Conservation (phyloP, 2,113 vertebrate genomes). For the Ammodytes dubius region DNA sequence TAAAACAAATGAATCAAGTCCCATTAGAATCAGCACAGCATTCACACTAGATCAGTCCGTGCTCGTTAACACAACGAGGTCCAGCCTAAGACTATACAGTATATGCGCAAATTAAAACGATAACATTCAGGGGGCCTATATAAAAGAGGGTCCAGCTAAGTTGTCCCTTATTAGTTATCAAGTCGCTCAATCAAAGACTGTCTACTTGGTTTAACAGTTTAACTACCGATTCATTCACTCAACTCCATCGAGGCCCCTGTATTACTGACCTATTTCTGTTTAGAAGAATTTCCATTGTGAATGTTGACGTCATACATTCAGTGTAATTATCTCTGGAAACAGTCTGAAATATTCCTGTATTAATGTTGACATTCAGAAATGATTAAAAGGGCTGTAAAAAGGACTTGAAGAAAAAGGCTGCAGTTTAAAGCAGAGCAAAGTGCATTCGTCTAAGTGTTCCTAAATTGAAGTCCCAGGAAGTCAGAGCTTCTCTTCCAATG, state of each 20-base stretch:
- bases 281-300: slow-evolving; percentile 60
- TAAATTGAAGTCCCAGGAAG: slow-evolving; percentile 30
- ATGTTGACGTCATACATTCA: slow-evolving; percentile 25
- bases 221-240: slow-evolving; percentile 7
- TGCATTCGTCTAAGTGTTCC: slow-evolving; percentile 10
- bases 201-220: not conserved
- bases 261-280: not conserved
- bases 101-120: too few relatives aligned
- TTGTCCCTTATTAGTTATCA: too few relatives aligned
- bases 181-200: not conserved
- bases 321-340: slow-evolving; percentile 29
- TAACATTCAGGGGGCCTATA: too few relatives aligned
- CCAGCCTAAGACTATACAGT: not conserved
- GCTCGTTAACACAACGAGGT: not conserved
- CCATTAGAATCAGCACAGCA: not conserved
- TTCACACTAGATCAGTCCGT: not conserved
- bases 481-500: slow-evolving; percentile 9
- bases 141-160: too few relatives aligned
- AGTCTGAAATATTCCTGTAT: not conserved
- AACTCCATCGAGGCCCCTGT: slow-evolving; percentile 21
- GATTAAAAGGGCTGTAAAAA: not conserved
- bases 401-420: slow-evolving; percentile 2
- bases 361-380: not conserved
- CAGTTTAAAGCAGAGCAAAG: slow-evolving; percentile 14
- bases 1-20: not conserved